These are phyloP conservation scores for Dunckerocampus dactyliophorus DNA, from an alignment of 2,113 vertebrate genomes.

Conservation along the genomic window DNA sequence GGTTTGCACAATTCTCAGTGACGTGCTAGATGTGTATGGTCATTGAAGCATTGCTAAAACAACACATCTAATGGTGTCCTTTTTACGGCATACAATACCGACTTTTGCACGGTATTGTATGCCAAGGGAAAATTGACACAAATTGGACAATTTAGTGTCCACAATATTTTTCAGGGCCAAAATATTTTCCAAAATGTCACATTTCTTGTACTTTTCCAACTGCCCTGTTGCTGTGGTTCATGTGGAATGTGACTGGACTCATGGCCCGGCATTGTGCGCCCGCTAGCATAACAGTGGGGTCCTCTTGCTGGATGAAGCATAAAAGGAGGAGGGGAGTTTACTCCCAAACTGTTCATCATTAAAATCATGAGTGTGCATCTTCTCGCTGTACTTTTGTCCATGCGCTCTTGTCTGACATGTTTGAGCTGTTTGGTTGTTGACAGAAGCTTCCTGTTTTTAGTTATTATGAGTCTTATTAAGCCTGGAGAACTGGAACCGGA, in stretches of 20 bases:
- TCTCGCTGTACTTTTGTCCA: no score
- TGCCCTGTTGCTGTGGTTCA: constrained; percentile 13
- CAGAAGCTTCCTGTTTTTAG: no score
- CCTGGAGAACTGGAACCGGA: no score
- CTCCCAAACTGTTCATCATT: background rate
- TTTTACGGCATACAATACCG: no score
- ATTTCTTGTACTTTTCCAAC: constrained; percentile 38
- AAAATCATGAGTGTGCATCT: no score
- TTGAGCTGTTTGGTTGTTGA: no score
- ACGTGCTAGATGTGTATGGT: no score
- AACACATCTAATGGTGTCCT: background rate
- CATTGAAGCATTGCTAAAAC: background rate
- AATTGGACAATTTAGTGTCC: no score
- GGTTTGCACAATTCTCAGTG: no score
- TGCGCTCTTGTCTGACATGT: no score
- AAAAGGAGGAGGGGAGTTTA: constrained; percentile 12
- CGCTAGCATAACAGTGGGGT: constrained; percentile 35
- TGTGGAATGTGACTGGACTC: constrained; percentile 26
- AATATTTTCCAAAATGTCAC: background rate
- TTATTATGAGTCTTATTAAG: no score
- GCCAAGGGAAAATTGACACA: background rate
- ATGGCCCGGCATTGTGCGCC: constrained; percentile 34
- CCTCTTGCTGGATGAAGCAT: constrained; percentile 35
- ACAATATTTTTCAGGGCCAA: background rate
- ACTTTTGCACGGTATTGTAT: background rate